Percentiles rank a stretch among this genome's conserved stretches.
These are phyloP conservation scores for Ashinkailepas kermadecensis DNA, from an alignment of 2,888 invertebrate genomes.

Conservation along the genomic window DNA sequence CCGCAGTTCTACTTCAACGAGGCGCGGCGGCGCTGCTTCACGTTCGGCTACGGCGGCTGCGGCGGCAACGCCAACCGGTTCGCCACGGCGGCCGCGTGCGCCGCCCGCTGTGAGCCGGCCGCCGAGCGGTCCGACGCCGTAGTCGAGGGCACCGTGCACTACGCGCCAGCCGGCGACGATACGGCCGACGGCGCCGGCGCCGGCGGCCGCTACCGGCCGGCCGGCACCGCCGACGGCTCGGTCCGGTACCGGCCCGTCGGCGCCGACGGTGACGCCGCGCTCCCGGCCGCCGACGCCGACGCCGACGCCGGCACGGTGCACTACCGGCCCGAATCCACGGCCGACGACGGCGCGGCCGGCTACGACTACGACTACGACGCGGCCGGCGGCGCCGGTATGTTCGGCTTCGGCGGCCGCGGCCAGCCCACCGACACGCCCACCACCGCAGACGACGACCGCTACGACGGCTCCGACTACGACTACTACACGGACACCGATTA, in stretches of 20 bases:
- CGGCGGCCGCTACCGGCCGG: not conserved
- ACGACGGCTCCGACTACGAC: not conserved
- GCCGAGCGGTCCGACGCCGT: not conserved
- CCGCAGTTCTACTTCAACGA: not conserved
- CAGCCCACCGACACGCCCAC: not conserved
- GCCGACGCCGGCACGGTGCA: not conserved
- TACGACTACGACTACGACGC: not conserved
- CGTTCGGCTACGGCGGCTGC: conserved; percentile 33
- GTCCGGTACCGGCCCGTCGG: no score
- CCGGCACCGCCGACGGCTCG: no score
- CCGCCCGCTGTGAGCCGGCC: conserved; percentile 27
- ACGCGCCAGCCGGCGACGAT: not conserved
- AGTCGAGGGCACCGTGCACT: no score
- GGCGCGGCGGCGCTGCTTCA: not conserved
- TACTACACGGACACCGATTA: not conserved
- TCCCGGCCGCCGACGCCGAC: no score
- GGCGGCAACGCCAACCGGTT: conserved; percentile 33
- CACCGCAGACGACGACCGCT: not conserved
- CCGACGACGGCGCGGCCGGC: not conserved
- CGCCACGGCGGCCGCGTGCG: conserved; percentile 31
- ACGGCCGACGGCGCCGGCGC: not conserved
- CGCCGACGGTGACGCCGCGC: no score
- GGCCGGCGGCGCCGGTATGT: not conserved
- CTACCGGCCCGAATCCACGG: not conserved
- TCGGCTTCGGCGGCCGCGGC: not conserved